These are phyloP conservation scores for Amphipoea oculea DNA, from an alignment of 2,888 invertebrate genomes.

Conservation along the genomic window DNA sequence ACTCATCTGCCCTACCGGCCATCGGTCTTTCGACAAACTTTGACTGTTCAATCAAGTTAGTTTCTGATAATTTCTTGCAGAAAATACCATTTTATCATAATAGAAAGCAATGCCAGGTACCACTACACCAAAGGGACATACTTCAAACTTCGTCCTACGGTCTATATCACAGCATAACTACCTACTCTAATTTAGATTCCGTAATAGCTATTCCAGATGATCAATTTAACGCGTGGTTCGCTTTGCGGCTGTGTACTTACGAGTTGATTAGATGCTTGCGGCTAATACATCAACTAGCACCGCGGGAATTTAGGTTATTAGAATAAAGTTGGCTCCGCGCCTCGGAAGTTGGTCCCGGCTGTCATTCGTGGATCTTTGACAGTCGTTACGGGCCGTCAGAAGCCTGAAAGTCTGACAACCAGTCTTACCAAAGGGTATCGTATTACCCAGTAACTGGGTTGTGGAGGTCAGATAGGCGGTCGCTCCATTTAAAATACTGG, in stretches of 20 bases:
- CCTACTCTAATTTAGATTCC: conserved; percentile 22
- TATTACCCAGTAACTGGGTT: too few relatives aligned
- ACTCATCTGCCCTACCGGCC: background rate
- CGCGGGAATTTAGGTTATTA: background rate
- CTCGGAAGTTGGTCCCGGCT: too few relatives aligned
- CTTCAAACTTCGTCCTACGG: background rate
- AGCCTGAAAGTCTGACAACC: too few relatives aligned
- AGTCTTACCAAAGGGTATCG: too few relatives aligned
- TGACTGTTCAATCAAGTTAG: background rate
- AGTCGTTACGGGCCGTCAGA: too few relatives aligned
- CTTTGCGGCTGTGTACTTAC: conserved; percentile 25
- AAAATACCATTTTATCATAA: background rate
- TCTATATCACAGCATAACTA: conserved; percentile 6
- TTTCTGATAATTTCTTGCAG: background rate
- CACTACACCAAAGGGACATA: background rate
- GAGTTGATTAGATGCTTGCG: conserved; percentile 29
- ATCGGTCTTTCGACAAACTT: background rate
- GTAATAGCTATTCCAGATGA: conserved; percentile 27
- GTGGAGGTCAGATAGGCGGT: too few relatives aligned
- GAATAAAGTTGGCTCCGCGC: background rate
- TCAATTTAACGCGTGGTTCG: conserved; percentile 40
- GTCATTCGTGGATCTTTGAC: too few relatives aligned
- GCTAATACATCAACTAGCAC: conserved; percentile 14
- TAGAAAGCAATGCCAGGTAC: background rate
- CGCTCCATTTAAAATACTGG: too few relatives aligned